Conservation (phyloP, 2,888 invertebrate species). For the Anthophora plumipes region DNA sequence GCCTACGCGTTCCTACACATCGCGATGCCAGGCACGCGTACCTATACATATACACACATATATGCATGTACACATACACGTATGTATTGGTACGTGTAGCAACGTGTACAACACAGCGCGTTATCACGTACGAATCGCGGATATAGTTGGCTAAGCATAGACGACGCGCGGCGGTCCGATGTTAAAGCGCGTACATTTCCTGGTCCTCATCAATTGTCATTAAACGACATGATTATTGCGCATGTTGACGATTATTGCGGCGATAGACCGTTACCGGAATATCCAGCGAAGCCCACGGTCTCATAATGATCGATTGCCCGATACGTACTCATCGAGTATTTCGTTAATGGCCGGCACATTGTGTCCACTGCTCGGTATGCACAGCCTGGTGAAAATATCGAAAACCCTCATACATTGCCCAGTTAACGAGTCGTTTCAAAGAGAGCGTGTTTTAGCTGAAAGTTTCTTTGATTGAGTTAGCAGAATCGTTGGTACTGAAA, state of each 20-base stretch:
- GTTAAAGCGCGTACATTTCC: constrained; percentile 78
- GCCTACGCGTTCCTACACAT: constrained; percentile 27
- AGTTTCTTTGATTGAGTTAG: constrained; percentile 32
- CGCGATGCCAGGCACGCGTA: constrained; percentile 27
- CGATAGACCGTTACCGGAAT: constrained; percentile 79
- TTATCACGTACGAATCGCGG: constrained; percentile 37
- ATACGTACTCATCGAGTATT: constrained; percentile 73
- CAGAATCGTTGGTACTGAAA: neutral
- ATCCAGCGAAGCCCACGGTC: constrained; percentile 64
- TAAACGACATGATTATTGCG: constrained; percentile 82
- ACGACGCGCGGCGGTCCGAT: constrained; percentile 23
- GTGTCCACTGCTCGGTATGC: constrained; percentile 43
- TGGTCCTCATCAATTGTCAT: constrained; percentile 82
- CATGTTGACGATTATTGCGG: constrained; percentile 79
- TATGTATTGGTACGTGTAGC: neutral
- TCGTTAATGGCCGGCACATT: constrained; percentile 76
- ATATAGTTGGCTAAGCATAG: constrained; percentile 43
- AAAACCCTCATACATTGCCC: constrained; percentile 62
- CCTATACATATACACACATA: neutral
- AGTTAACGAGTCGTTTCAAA: constrained; percentile 78
- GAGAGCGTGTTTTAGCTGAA: constrained; percentile 36
- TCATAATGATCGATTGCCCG: constrained; percentile 78
- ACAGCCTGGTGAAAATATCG: constrained; percentile 65
- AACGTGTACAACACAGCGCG: neutral
- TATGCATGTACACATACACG: too few species aligned